phyloP scores from a whole-genome alignment of 64 coral and sea anemone genomes.

The Acropora tenuis region DNA sequence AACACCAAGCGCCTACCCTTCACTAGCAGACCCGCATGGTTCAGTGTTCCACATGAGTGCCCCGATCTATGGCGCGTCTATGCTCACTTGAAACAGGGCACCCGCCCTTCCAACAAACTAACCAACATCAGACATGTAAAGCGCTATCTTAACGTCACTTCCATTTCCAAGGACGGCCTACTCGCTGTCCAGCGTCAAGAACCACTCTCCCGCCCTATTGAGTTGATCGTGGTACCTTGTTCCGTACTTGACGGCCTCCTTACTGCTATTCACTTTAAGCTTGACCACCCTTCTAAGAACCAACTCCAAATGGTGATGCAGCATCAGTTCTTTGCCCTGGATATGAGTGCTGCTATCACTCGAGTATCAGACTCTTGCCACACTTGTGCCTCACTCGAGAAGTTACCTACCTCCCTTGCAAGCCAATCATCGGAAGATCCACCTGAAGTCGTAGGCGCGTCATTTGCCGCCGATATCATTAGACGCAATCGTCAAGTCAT shows the following conservation, averaged over 20 bases:
- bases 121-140: conserved; percentile 33
- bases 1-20: conserved; percentile 10
- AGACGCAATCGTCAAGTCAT: conserved; percentile 20
- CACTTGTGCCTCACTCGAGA: conserved; percentile 28
- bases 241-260: conserved; percentile 33
- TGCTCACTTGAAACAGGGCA: conserved; percentile 23
- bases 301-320: conserved; percentile 6
- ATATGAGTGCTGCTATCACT: neutral
- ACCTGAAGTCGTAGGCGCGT: conserved; percentile 9
- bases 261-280: conserved; percentile 17
- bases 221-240: conserved; percentile 21
- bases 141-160: neutral
- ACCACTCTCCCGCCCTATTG: neutral
- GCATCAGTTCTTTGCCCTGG: neutral
- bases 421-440: neutral
- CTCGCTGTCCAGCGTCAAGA: conserved; percentile 20
- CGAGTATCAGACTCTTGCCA: neutral
- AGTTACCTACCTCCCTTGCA: neutral
- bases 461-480: conserved; percentile 46
- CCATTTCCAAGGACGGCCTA: conserved; percentile 13
- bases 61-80: neutral
- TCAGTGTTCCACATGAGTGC: neutral
- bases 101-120: too few species aligned
- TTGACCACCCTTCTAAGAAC: conserved; percentile 17
- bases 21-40: neutral